Conservation (phyloP, 1,140 invertebrate genomes). For the Cataglyphis hispanica region DNA sequence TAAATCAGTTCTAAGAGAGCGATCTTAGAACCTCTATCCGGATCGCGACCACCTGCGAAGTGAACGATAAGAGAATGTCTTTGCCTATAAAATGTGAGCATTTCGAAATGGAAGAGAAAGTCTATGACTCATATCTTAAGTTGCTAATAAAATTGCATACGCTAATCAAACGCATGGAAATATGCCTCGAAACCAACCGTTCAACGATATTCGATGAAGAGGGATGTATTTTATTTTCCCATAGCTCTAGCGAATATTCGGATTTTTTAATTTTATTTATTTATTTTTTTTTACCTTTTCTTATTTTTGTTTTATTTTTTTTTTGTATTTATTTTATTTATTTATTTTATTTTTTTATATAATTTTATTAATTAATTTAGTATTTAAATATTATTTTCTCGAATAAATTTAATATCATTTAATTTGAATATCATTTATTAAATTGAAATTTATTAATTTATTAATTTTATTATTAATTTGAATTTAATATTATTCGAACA, state of each 20-base stretch:
- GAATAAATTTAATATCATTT: neutral
- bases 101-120: neutral
- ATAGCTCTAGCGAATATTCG: neutral
- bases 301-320: too few relatives aligned
- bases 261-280: too few relatives aligned
- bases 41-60: conserved; percentile 8
- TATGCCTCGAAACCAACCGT: neutral
- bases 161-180: neutral
- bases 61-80: conserved; percentile 21
- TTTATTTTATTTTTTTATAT: too few relatives aligned
- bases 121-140: neutral
- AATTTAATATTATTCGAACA: neutral
- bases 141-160: neutral
- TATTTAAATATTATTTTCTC: too few relatives aligned
- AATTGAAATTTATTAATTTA: too few relatives aligned
- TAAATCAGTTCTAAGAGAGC: conserved; percentile 20
- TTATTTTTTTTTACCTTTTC: too few relatives aligned
- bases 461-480: too few relatives aligned
- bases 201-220: neutral
- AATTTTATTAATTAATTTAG: too few relatives aligned
- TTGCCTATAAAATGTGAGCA: neutral
- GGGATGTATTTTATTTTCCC: neutral
- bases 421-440: too few relatives aligned
- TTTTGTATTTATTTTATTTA: too few relatives aligned
- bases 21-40: neutral